A percentile compares a stretch with the other conserved stretches of the same genome.
phyloP scores from a whole-genome alignment of 2,113 vertebrate species.

The Machaerirhynchus nigripectus region DNA sequence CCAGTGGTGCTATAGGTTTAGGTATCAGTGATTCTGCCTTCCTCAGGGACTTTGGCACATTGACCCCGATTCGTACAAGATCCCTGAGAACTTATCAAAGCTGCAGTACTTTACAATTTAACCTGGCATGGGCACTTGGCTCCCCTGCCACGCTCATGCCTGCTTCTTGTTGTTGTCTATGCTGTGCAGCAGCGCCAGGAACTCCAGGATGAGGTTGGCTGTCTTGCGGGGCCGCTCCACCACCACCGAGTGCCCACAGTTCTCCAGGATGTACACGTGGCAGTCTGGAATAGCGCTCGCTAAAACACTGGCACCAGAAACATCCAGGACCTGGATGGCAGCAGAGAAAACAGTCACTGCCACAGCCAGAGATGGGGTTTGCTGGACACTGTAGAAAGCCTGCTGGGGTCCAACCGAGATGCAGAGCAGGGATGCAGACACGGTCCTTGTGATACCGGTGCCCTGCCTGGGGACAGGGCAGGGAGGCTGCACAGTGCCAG shows the following conservation, averaged over 20 bases:
- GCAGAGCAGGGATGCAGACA: neutral
- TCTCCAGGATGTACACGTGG: conserved; percentile 86
- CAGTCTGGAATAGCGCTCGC: conserved; percentile 73
- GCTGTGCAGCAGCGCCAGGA: conserved; percentile 78
- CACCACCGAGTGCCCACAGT: conserved; percentile 89
- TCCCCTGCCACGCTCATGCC: conserved; percentile 43
- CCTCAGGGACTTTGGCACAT: conserved; percentile 73
- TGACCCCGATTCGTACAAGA: conserved; percentile 39
- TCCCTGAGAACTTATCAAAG: conserved; percentile 75
- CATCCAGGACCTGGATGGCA: conserved; percentile 83
- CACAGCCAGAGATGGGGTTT: neutral
- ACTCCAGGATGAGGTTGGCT: conserved; percentile 85
- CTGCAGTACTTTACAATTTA: conserved; percentile 32
- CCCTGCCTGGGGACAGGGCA: neutral
- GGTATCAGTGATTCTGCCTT: conserved; percentile 38
- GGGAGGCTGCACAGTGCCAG: neutral
- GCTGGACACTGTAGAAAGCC: neutral
- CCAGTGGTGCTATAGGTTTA: conserved; percentile 21
- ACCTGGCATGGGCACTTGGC: neutral
- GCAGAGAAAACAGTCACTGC: neutral
- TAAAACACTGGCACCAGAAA: conserved; percentile 83
- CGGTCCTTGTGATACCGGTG: fast-evolving
- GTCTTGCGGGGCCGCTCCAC: conserved; percentile 90
- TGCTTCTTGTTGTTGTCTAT: conserved; percentile 81
- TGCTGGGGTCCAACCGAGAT: fast-evolving